Conservation (phyloP, 2,888 invertebrate genomes). For the Blastobasis lacticolella region DNA sequence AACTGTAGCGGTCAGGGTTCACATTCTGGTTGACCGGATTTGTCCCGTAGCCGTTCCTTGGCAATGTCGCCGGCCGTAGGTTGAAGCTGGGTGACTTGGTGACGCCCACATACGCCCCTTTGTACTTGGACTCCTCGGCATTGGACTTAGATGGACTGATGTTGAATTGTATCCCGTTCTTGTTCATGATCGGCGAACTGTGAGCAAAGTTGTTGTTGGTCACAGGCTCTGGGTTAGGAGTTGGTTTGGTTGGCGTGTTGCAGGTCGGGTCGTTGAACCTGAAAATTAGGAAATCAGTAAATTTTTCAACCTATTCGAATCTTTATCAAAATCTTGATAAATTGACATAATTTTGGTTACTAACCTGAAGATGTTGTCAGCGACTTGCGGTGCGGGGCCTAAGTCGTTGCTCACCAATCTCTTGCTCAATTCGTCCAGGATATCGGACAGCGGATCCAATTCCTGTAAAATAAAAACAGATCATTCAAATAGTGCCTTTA, state of each 20-base stretch:
- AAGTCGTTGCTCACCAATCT: slow-evolving; percentile 69
- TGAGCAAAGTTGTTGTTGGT: slow-evolving; percentile 58
- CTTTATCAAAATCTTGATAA: too few species aligned
- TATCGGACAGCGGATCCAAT: slow-evolving; percentile 78
- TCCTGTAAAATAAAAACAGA: slow-evolving; percentile 45
- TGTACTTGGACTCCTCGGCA: slow-evolving; percentile 60
- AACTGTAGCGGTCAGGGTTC: slow-evolving; percentile 66
- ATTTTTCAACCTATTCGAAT: too few species aligned
- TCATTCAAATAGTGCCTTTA: too few species aligned
- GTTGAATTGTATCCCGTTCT: slow-evolving; percentile 72
- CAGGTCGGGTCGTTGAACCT: slow-evolving; percentile 80
- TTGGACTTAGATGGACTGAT: slow-evolving; percentile 62
- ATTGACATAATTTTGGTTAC: too few species aligned
- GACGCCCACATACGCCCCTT: slow-evolving; percentile 49
- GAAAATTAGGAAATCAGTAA: slow-evolving; percentile 12
- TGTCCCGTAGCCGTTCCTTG: slow-evolving; percentile 77
- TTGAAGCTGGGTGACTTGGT: slow-evolving; percentile 67
- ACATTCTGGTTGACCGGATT: slow-evolving; percentile 54
- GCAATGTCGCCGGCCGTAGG: slow-evolving; percentile 80
- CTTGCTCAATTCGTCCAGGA: slow-evolving; percentile 80
- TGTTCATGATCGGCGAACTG: slow-evolving; percentile 71
- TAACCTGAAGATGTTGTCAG: slow-evolving; percentile 78
- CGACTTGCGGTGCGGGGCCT: slow-evolving; percentile 46
- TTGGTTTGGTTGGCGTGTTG: slow-evolving; percentile 48
- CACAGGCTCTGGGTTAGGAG: slow-evolving; percentile 26